Evolutionary conservation across 1,140 invertebrate species (phyloP).

Genomic region (Nephila pilipes): DNA sequence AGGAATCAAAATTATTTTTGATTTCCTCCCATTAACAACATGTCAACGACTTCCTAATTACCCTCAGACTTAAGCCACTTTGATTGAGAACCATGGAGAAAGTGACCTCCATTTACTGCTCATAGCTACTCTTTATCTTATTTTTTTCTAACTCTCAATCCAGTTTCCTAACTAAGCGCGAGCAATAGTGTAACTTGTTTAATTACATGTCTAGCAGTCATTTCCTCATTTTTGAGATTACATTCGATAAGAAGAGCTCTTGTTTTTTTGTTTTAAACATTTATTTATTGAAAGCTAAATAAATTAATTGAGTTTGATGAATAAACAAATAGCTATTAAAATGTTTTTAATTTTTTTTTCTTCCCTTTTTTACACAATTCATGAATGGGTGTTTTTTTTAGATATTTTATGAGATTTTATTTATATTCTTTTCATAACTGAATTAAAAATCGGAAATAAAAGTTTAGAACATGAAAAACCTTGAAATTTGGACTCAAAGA

Average conservation of each 20-base stretch:
- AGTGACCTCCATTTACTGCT: not conserved
- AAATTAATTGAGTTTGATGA: too few species aligned
- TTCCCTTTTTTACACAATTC: too few species aligned
- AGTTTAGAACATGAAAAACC: too few species aligned
- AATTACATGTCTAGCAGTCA: not conserved
- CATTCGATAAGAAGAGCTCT: not conserved
- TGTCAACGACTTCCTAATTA: not conserved
- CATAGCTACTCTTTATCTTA: not conserved
- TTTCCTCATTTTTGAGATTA: slow-evolving; percentile 24
- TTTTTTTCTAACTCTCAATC: slow-evolving; percentile 10
- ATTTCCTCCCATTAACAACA: not conserved
- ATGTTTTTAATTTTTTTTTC: too few species aligned
- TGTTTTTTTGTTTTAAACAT: too few species aligned
- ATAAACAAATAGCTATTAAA: too few species aligned
- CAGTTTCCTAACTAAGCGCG: slow-evolving; percentile 13
- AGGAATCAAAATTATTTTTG: not conserved
- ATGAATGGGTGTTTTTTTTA: too few species aligned
- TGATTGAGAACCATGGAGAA: not conserved
- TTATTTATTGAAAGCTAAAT: too few species aligned
- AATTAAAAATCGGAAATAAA: too few species aligned
- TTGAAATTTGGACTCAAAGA: too few species aligned
- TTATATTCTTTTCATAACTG: too few species aligned
- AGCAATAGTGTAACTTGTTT: slow-evolving; percentile 26
- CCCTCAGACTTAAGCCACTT: not conserved
- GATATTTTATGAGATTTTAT: too few species aligned